These are phyloP conservation scores for Varroa destructor DNA, from an alignment of 1,140 invertebrate species.

Conservation along the genomic window DNA sequence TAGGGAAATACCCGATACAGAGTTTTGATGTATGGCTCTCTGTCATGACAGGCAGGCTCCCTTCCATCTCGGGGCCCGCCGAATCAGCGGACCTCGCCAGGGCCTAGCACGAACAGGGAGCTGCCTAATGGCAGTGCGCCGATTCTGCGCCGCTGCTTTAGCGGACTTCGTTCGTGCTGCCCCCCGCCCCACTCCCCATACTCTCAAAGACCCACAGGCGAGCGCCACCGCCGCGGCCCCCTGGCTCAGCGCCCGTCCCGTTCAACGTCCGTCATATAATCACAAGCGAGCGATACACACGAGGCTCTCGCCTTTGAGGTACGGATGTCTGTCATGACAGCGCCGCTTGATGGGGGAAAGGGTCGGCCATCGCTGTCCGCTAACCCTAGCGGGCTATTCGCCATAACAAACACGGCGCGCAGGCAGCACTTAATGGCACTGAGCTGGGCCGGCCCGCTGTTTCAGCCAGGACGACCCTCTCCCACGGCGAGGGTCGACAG, in stretches of 20 bases:
- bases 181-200: too few relatives aligned
- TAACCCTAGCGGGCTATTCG: neutral
- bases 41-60: constrained; percentile 28
- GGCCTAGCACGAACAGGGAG: constrained; percentile 9
- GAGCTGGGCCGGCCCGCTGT: constrained; percentile 4
- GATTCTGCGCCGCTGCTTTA: constrained; percentile 23
- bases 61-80: constrained; percentile 27
- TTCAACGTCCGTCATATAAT: constrained; percentile 27
- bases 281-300: constrained; percentile 28
- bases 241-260: neutral
- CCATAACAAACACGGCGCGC: constrained; percentile 25
- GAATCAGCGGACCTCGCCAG: neutral
- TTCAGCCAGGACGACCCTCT: neutral
- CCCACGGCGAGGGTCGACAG: neutral
- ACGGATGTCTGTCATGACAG: constrained; percentile 28
- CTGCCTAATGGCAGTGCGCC: constrained; percentile 27
- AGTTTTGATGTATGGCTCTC: constrained; percentile 27
- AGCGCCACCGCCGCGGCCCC: too few relatives aligned
- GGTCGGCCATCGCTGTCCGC: neutral
- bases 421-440: constrained; percentile 22
- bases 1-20: constrained; percentile 27
- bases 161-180: neutral
- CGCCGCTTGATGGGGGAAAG: constrained; percentile 17
- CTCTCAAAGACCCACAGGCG: too few relatives aligned
- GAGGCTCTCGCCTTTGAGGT: constrained; percentile 28